Base-by-base conservation (phyloP, 2,797 vertebrate genomes). In the Phalanger gymnotis region DNA sequence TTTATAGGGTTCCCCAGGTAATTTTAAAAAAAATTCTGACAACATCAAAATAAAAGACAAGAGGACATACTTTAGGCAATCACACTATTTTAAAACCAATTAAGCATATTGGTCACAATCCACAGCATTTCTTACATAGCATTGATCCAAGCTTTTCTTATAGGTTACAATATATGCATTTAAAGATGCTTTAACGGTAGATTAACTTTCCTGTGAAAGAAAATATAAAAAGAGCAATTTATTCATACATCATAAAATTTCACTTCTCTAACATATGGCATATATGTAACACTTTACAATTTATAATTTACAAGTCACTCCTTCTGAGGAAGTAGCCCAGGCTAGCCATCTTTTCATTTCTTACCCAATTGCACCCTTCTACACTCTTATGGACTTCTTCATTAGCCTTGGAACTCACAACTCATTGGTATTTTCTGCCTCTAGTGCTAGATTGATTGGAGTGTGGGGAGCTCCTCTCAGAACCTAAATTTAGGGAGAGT, bases 31-130 rank as follows among this genome's bases (percentile, higher is more conserved):
- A 22, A 93, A 31, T 90, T 7, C 93, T 93, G 0, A 0, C 6
- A 34, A 13, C 1, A 95, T 28, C 4, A 90, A 94, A 54, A 96
- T 14, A 1, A 96, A 47, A 96, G 22, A 87, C 57, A 54, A 52
- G 53, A 52, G 0, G 6, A 90, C 3, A 53, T 30, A 30, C 14
- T 2, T 53, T 54, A 96, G 53, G 92, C 54, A 54, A 1, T 94
- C 0, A 90, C 2, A 53, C 4, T 96, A 90, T 53, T 94, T 94
- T 73, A 95, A 95, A n/a, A 6, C 14, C 96, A 96, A 47, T 91
- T 4, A 92, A 57, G 27, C 3, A 47, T 22, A 81, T 81, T 81
- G 0, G 10, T 81, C 22, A 81, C 11, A 81, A 81, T 81, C 40
- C 40, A 81, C 2, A 81, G 19, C 7, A 81, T 81, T 81, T 47